Percentiles rank a stretch among this genome's conserved stretches.
Evolutionary conservation across 2,888 invertebrate species (phyloP).

Genomic region (Panzeria rudis): DNA sequence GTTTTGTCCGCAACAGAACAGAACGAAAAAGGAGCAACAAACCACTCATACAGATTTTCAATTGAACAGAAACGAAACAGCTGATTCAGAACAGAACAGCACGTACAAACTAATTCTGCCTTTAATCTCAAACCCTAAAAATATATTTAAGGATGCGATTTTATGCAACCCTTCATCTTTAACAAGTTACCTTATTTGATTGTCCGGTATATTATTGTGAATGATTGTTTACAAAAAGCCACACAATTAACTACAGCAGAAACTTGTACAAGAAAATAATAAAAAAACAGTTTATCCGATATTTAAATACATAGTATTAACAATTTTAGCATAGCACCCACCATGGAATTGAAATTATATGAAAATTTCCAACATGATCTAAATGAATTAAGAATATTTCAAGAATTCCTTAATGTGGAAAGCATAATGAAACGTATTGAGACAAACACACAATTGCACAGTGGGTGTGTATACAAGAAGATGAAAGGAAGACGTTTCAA

Average conservation of each 20-base stretch:
- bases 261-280: neutral
- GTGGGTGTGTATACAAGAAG: slow-evolving; percentile 48
- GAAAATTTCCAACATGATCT: slow-evolving; percentile 76
- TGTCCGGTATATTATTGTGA: slow-evolving; percentile 47
- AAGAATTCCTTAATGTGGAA: slow-evolving; percentile 52
- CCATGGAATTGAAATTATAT: slow-evolving; percentile 75
- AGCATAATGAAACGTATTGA: slow-evolving; percentile 44
- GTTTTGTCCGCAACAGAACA: no score
- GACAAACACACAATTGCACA: slow-evolving; percentile 27
- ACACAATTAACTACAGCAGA: neutral
- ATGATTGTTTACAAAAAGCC: slow-evolving; percentile 19
- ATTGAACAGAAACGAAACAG: no score
- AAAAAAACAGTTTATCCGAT: neutral
- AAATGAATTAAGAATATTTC: slow-evolving; percentile 73
- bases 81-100: no score
- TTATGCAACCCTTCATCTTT: slow-evolving; percentile 26
- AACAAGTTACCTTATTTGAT: slow-evolving; percentile 33
- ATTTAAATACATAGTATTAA: neutral
- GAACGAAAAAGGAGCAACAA: no score
- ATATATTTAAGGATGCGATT: neutral
- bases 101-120: no score
- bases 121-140: neutral
- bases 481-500: slow-evolving; percentile 75
- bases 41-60: no score
- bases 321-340: neutral